Evolutionary conservation across 2,113 vertebrate genomes (phyloP), one percentile per base, ranked within the genome.

Genomic region (Hydrochoerus hydrochaeris): DNA sequence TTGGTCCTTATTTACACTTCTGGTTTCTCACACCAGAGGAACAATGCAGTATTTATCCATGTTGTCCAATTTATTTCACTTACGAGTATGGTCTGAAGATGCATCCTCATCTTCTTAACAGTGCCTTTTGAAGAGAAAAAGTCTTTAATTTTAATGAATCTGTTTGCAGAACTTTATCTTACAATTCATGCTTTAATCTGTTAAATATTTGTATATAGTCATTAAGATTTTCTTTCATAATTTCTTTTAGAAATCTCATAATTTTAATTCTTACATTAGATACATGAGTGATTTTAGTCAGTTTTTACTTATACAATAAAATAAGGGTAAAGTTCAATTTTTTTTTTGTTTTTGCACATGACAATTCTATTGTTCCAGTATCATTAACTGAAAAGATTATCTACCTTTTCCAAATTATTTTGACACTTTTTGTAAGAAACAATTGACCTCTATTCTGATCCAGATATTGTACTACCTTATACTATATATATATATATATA

Each of bases 81-180:
- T 35, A 17, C 35, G 4, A 67, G 32, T 35, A 67, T 35, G 12
- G 13, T 7, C 14, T 67, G 6, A 35, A 67, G 14, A 13, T 17
- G 32, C 14, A 35, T 67, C 14, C 65, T 67, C 5, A 35, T 86
- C 85, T 73, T 80, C 24, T 92, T 75, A 75, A 13, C 38, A 73
- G 38, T 75, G 38, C 26, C 41, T 75, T 65, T 44, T 75, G 20
- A 75, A 77, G 28, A 92, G 2, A 0, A n/a, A 91, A 69, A 88
- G 7, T 63, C 9, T 89, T 81, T 65, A 38, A 86, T 94, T 92
- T 96, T 67, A n/a, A 86, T 87, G 20, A 95, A 75, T 77, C 26
- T 3, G 63, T 78, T 46, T 95, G 77, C 11, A 58, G 65, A 54
- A 65, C 41, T 60, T 86, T 86, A 30, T 85, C 35, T 78, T 60